These are phyloP conservation scores for Troglohyphantes excavatus DNA, from an alignment of 2,888 invertebrate genomes.

Conservation along the genomic window DNA sequence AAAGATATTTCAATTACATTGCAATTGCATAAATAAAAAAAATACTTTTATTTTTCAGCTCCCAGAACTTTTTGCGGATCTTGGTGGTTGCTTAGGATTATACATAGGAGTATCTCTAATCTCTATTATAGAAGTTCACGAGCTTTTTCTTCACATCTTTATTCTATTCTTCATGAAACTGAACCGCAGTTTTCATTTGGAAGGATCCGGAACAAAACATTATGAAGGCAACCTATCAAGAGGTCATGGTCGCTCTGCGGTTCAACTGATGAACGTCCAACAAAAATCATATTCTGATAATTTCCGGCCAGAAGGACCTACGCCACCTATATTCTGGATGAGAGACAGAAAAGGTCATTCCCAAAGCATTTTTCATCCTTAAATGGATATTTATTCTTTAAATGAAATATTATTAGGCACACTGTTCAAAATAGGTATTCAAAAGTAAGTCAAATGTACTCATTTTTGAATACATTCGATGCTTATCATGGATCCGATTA, in stretches of 20 bases:
- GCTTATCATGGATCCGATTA: too few species aligned
- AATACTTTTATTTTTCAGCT: slow-evolving; percentile 49
- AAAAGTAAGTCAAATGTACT: neutral
- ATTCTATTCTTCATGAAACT: slow-evolving; percentile 50
- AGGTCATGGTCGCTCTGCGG: slow-evolving; percentile 40
- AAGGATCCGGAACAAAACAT: neutral
- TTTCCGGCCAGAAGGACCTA: slow-evolving; percentile 54
- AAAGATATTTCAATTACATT: too few species aligned
- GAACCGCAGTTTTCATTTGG: slow-evolving; percentile 23
- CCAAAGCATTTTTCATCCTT: neutral
- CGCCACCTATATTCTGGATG: slow-evolving; percentile 53
- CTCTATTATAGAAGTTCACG: slow-evolving; percentile 69
- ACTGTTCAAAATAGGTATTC: neutral
- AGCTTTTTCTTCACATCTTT: slow-evolving; percentile 53
- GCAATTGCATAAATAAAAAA: neutral
- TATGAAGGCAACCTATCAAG: neutral
- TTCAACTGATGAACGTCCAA: slow-evolving; percentile 15
- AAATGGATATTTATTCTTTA: neutral
- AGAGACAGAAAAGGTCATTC: slow-evolving; percentile 43
- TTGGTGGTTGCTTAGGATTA: slow-evolving; percentile 73
- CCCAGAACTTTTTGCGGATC: slow-evolving; percentile 74
- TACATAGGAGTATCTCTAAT: slow-evolving; percentile 73
- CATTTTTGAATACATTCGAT: neutral
- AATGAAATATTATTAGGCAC: neutral
- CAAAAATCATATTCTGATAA: slow-evolving; percentile 6